Conservation (phyloP, 1,140 invertebrate species). For the Argopecten irradians region DNA sequence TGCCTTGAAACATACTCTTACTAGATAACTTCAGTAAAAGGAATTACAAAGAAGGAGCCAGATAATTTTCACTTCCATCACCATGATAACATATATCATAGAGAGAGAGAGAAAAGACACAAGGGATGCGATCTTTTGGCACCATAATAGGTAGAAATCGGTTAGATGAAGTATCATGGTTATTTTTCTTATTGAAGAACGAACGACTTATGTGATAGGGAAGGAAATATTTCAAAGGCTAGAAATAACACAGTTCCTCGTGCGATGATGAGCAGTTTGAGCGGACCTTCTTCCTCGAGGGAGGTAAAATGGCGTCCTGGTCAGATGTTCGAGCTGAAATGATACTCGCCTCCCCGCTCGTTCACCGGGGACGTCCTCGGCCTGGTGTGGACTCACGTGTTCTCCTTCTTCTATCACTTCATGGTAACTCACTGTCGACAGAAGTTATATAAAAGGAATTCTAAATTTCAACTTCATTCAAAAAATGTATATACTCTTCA, state of each 20-base stretch:
- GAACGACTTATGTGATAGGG: background rate
- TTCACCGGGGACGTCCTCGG: slow-evolving; percentile 34
- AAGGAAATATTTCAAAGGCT: background rate
- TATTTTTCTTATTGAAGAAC: background rate
- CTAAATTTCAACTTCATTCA: too few relatives aligned
- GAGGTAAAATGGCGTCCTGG: slow-evolving; percentile 46
- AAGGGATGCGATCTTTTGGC: background rate
- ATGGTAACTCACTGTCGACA: slow-evolving; percentile 20
- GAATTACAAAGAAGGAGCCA: too few relatives aligned
- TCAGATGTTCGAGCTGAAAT: slow-evolving; percentile 66
- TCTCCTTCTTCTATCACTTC: slow-evolving; percentile 27
- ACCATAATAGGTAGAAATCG: background rate
- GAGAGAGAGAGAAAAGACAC: background rate
- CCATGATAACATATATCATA: background rate
- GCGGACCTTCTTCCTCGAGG: slow-evolving; percentile 65
- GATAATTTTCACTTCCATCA: too few relatives aligned
- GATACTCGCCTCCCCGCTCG: slow-evolving; percentile 70
- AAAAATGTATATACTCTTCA: too few relatives aligned
- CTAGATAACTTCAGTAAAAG: too few relatives aligned
- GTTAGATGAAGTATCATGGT: too few relatives aligned
- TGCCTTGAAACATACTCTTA: too few relatives aligned
- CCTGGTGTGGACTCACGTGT: background rate
- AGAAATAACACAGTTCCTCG: background rate
- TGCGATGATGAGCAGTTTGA: slow-evolving; percentile 53
- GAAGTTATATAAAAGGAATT: background rate